A percentile compares a stretch with the other conserved stretches of the same genome.
Conservation (phyloP, 2,113 vertebrate species). For the Genyomyrus donnyi region DNA sequence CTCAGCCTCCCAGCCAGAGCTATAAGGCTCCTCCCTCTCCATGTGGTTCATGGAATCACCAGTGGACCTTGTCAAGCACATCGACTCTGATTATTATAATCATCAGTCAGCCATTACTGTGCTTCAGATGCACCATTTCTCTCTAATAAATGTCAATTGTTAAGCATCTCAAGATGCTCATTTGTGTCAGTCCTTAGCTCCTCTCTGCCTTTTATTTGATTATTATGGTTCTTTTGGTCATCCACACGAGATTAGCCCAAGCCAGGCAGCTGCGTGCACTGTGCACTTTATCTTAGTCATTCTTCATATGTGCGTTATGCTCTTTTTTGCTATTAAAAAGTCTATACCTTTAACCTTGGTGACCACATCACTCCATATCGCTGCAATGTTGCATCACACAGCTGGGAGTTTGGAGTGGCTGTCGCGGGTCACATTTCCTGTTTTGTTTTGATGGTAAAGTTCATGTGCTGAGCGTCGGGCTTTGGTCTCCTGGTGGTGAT, state of each 20-base stretch:
- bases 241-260: neutral
- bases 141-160: neutral
- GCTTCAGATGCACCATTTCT: neutral
- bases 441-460: neutral
- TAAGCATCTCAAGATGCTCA: neutral
- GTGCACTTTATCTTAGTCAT: neutral
- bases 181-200: neutral
- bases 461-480: neutral
- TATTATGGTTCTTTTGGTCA: neutral
- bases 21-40: neutral
- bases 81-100: neutral
- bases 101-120: neutral
- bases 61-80: neutral
- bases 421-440: neutral
- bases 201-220: neutral
- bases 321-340: neutral
- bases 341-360: neutral
- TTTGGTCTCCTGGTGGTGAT: neutral
- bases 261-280: neutral
- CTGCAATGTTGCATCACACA: neutral
- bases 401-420: neutral
- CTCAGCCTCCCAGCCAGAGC: neutral
- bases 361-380: neutral
- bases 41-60: neutral
- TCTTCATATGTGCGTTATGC: neutral